These are phyloP conservation scores for Symphodus melops DNA, from an alignment of 2,113 vertebrate species.

Conservation along the genomic window DNA sequence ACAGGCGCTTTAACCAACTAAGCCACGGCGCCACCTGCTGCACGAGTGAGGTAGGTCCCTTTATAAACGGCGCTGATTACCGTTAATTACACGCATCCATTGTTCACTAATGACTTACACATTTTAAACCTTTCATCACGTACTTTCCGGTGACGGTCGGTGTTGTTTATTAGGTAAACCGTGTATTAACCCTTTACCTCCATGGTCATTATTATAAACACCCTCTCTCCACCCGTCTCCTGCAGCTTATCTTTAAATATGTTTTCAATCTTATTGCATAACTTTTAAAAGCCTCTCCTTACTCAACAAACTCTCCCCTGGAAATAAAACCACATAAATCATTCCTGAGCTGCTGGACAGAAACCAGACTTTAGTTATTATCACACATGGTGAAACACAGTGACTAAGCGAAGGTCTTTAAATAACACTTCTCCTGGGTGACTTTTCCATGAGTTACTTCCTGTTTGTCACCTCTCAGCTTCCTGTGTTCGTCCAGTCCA, in stretches of 20 bases:
- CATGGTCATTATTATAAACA: too few relatives aligned
- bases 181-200: too few relatives aligned
- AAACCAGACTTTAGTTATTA: not conserved
- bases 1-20: slow-evolving; percentile 46
- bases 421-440: slow-evolving; percentile 18
- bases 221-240: not conserved
- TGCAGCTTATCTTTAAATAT: not conserved
- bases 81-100: too few relatives aligned
- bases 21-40: slow-evolving; percentile 25
- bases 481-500: not conserved
- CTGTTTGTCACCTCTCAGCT: slow-evolving; percentile 36
- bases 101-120: too few relatives aligned
- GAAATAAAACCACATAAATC: not conserved
- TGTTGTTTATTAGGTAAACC: too few relatives aligned
- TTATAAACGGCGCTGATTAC: not conserved
- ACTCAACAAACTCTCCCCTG: not conserved
- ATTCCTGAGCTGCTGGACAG: not conserved
- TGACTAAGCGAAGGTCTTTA: not conserved
- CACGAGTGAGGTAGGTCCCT: fast-evolving
- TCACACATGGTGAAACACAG: not conserved
- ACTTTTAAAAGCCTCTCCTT: not conserved
- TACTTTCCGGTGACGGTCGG: too few relatives aligned
- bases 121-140: too few relatives aligned
- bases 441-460: slow-evolving; percentile 49
- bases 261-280: not conserved